Percentiles rank a stretch among this genome's conserved stretches.
Evolutionary conservation across 2,113 vertebrate species (phyloP).

Genomic region (Lucifuga dentata): DNA sequence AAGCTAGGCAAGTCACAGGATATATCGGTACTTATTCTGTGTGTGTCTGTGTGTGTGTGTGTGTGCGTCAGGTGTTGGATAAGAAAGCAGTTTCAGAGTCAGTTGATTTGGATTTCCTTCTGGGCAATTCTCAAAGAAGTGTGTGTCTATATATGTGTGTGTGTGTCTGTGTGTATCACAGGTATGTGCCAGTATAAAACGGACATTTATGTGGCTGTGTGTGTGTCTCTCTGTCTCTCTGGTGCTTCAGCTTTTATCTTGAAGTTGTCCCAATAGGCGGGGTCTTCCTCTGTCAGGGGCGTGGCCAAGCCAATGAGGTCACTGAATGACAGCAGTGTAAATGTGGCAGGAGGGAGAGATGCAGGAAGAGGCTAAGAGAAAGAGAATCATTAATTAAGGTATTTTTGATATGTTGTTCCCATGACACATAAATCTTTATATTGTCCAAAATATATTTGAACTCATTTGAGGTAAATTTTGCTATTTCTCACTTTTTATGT

Average conservation of each 20-base stretch:
- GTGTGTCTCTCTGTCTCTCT: conserved; percentile 79
- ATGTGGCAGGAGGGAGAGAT: conserved; percentile 74
- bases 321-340: conserved; percentile 87
- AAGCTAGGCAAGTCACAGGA: too few relatives aligned
- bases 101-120: conserved; percentile 15
- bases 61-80: conserved; percentile 38
- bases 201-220: conserved; percentile 20
- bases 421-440: too few relatives aligned
- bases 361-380: conserved; percentile 46
- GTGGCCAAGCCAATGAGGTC: conserved; percentile 89
- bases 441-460: too few relatives aligned
- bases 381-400: conserved; percentile 1
- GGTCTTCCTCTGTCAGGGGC: conserved; percentile 89
- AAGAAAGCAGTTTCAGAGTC: conserved; percentile 35
- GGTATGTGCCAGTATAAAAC: conserved; percentile 27
- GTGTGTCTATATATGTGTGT: conserved; percentile 19
- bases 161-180: too few relatives aligned
- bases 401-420: background rate
- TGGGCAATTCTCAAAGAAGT: conserved; percentile 27
- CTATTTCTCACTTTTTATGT: too few relatives aligned
- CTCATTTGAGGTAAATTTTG: too few relatives aligned
- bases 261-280: conserved; percentile 91
- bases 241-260: conserved; percentile 87
- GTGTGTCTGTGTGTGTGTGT: conserved; percentile 29
- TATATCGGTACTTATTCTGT: too few relatives aligned